phyloP scores from a whole-genome alignment of 2,888 invertebrate genomes.

The Caradrina clavipalpis region DNA sequence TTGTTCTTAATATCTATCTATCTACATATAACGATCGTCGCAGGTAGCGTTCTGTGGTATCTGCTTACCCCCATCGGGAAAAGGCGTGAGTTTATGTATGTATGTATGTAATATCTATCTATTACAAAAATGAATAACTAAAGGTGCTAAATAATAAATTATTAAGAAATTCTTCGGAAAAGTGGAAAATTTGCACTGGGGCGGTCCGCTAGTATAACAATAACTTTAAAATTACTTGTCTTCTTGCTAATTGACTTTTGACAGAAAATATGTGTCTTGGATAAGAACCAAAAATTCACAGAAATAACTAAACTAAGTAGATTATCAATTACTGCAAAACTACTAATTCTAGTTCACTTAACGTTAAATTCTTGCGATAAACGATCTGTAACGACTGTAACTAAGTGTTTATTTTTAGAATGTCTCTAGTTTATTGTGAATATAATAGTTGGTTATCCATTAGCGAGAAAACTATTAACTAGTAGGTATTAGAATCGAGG shows the following conservation, averaged over 20 bases:
- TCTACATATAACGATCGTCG: too few species aligned
- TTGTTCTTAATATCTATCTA: not conserved
- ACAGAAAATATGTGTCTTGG: not conserved
- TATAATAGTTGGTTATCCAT: not conserved
- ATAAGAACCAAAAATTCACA: not conserved
- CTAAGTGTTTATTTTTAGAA: constrained; percentile 22
- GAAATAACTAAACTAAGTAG: not conserved
- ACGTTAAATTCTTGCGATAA: not conserved
- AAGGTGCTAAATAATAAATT: too few species aligned
- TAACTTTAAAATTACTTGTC: too few species aligned
- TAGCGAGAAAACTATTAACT: constrained; percentile 10
- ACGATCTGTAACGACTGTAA: not conserved
- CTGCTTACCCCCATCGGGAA: too few species aligned
- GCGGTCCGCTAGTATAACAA: too few species aligned
- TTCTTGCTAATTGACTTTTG: not conserved
- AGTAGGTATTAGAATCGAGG: constrained; percentile 35
- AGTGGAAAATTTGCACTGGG: too few species aligned
- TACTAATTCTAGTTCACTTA: not conserved
- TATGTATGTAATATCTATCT: too few species aligned
- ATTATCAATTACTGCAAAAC: not conserved
- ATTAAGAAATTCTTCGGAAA: too few species aligned
- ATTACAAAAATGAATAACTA: too few species aligned
- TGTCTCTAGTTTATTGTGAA: constrained; percentile 17
- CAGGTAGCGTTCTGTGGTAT: too few species aligned
- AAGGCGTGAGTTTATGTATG: too few species aligned